A percentile compares a stretch with the other conserved stretches of the same genome.
phyloP scores from a whole-genome alignment of 2,797 vertebrate species.

The Huso huso region DNA sequence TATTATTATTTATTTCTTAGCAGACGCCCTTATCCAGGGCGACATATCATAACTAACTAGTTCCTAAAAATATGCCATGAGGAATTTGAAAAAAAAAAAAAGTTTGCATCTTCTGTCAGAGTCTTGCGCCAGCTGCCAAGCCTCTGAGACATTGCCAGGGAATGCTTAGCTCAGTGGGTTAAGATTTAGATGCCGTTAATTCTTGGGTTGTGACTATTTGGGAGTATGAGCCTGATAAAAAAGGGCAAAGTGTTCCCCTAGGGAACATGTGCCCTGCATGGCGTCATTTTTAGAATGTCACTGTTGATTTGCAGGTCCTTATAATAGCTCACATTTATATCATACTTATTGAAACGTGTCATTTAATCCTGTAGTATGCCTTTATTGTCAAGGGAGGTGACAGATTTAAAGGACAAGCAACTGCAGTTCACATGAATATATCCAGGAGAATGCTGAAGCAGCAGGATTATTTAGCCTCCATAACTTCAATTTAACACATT shows the following conservation, averaged over 20 bases:
- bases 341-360: not conserved
- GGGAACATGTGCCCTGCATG: not conserved
- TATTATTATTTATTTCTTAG: too few species aligned
- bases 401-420: not conserved
- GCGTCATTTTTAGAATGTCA: not conserved
- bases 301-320: constrained; percentile 1
- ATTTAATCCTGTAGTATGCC: not conserved
- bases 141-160: not conserved
- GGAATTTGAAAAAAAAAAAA: not conserved
- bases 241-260: not conserved
- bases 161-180: constrained; percentile 13
- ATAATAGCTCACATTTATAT: constrained; percentile 7
- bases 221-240: not conserved
- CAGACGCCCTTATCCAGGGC: too few species aligned
- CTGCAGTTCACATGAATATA: not conserved
- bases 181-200: constrained; percentile 17
- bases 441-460: not conserved
- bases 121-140: constrained; percentile 4
- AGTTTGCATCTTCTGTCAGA: constrained; percentile 12
- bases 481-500: not conserved
- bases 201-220: constrained; percentile 15
- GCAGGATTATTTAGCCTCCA: not conserved
- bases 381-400: not conserved
- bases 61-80: too few species aligned
- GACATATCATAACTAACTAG: too few species aligned